Percentiles rank a stretch among this genome's conserved stretches.
Conservation (phyloP, 2,888 invertebrate genomes). For the Phania funesta region DNA sequence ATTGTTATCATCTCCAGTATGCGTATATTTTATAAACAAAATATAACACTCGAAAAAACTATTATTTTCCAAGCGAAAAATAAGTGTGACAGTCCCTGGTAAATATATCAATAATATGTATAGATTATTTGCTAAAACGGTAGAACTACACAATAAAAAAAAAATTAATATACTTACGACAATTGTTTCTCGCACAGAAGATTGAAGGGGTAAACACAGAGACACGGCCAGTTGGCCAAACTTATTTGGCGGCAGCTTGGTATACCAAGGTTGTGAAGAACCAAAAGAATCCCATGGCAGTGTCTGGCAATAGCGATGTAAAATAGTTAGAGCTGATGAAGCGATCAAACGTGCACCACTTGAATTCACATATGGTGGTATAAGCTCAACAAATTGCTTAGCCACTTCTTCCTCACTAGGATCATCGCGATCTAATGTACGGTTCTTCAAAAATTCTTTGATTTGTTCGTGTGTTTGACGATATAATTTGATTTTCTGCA, state of each 20-base stretch:
- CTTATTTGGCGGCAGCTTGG: conserved; percentile 71
- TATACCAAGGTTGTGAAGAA: conserved; percentile 80
- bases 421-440: conserved; percentile 81
- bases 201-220: conserved; percentile 88
- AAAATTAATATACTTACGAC: conserved; percentile 81
- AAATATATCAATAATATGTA: no score
- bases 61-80: no score
- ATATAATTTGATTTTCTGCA: conserved; percentile 80
- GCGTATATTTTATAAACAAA: no score
- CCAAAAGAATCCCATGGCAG: conserved; percentile 92
- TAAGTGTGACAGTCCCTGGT: no score
- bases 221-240: conserved; percentile 73
- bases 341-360: conserved; percentile 73
- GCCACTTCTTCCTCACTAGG: conserved; percentile 82
- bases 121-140: neutral
- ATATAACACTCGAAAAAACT: no score
- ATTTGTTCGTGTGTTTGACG: conserved; percentile 82
- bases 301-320: conserved; percentile 90
- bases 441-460: conserved; percentile 82
- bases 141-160: neutral
- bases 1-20: no score
- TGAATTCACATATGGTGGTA: conserved; percentile 72
- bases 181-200: conserved; percentile 86
- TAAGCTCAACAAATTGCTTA: conserved; percentile 81
- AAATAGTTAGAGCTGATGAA: conserved; percentile 78